phyloP scores from a whole-genome alignment of 2,113 vertebrate genomes.

The Tautogolabrus adspersus region DNA sequence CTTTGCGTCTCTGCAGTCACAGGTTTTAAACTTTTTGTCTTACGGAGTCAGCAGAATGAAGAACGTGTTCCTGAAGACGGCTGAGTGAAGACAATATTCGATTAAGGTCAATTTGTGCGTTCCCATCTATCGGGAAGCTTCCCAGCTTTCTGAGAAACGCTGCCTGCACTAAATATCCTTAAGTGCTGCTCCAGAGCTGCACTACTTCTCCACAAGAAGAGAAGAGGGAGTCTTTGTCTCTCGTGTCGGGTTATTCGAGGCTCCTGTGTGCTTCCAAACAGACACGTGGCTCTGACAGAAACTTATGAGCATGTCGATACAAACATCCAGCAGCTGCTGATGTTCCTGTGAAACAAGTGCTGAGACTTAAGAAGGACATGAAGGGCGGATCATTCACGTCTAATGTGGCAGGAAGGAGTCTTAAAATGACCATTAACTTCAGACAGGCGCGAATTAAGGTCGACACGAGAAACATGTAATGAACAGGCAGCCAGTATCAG shows the following conservation, averaged over 20 bases:
- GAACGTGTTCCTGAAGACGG: conserved; percentile 28
- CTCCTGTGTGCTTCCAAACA: conserved; percentile 26
- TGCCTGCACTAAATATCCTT: conserved; percentile 58
- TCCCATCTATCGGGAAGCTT: conserved; percentile 57
- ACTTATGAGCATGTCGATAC: conserved; percentile 48
- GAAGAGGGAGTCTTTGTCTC: conserved; percentile 14
- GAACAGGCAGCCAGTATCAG: too few relatives aligned
- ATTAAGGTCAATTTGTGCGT: conserved; percentile 62
- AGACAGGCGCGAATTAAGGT: conserved; percentile 31
- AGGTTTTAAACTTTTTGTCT: conserved; percentile 22
- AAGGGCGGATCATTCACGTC: conserved; percentile 60
- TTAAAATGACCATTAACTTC: conserved; percentile 57
- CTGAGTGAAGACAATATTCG: conserved; percentile 56
- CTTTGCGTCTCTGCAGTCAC: not conserved
- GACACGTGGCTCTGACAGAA: conserved; percentile 39
- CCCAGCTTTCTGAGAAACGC: conserved; percentile 63
- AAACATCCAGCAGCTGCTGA: conserved; percentile 30
- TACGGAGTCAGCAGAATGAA: conserved; percentile 59
- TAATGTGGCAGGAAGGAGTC: conserved; percentile 49
- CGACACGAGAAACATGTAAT: too few relatives aligned
- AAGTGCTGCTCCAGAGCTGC: conserved; percentile 59
- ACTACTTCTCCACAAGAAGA: conserved; percentile 61
- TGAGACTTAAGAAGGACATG: conserved; percentile 43
- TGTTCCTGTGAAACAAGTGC: conserved; percentile 21
- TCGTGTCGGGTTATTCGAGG: conserved; percentile 38